Conservation (phyloP, 2,888 invertebrate species). For the Drosophila anomelani region DNA sequence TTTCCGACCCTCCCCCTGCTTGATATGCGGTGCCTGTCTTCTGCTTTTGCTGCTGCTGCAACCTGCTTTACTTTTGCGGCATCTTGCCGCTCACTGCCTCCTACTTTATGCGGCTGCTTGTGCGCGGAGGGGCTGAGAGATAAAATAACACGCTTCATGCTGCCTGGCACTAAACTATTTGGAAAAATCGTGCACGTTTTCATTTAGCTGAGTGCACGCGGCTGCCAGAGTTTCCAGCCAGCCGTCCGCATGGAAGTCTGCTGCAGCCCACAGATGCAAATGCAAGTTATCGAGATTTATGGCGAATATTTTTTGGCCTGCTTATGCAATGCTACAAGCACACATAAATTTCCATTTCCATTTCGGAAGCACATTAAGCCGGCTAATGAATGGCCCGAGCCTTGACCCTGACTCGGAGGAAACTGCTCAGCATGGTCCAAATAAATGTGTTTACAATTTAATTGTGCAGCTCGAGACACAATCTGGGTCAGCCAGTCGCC, state of each 20-base stretch:
- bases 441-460: constrained; percentile 44
- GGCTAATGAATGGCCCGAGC: constrained; percentile 30
- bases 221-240: constrained; percentile 48
- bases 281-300: constrained; percentile 61
- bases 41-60: constrained; percentile 45
- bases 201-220: constrained; percentile 78
- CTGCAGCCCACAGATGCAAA: constrained; percentile 51
- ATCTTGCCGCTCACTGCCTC: constrained; percentile 47
- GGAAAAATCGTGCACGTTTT: constrained; percentile 74
- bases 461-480: constrained; percentile 40
- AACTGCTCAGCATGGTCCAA: constrained; percentile 1
- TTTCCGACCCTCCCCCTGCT: constrained; percentile 42
- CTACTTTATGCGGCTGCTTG: constrained; percentile 46
- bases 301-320: constrained; percentile 45
- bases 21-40: constrained; percentile 67
- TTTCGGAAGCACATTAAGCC: constrained; percentile 22
- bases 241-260: constrained; percentile 26
- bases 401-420: constrained; percentile 31
- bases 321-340: constrained; percentile 41
- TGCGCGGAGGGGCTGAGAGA: constrained; percentile 26
- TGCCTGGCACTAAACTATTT: constrained; percentile 70
- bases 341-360: constrained; percentile 48
- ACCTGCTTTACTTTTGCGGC: constrained; percentile 53
- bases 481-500: constrained; percentile 44
- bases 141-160: constrained; percentile 65